phyloP scores from a whole-genome alignment of 2,113 vertebrate genomes.

The Polyodon spathula region DNA sequence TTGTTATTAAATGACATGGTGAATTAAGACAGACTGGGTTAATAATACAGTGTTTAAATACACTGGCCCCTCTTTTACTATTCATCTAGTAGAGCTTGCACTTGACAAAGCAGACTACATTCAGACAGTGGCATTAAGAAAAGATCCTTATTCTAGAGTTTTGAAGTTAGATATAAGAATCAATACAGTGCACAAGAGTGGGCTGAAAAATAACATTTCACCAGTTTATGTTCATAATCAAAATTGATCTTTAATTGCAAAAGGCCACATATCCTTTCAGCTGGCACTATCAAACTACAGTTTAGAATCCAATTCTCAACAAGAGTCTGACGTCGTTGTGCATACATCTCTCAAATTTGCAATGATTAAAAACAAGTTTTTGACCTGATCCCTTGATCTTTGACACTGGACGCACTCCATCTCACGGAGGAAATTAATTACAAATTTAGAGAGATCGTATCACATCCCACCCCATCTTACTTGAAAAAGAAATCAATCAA shows the following conservation, averaged over 20 bases:
- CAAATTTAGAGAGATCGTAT: constrained; percentile 72
- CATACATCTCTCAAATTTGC: constrained; percentile 66
- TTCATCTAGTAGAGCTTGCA: too few species aligned
- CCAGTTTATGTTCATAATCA: constrained; percentile 45
- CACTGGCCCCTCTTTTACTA: too few species aligned
- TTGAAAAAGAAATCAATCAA: constrained; percentile 59
- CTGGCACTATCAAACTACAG: constrained; percentile 49
- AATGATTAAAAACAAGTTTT: constrained; percentile 94
- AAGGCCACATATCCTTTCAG: constrained; percentile 30
- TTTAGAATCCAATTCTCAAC: constrained; percentile 50
- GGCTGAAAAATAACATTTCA: constrained; percentile 40
- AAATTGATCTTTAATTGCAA: constrained; percentile 62
- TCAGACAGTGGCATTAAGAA: constrained; percentile 19
- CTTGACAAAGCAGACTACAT: not conserved
- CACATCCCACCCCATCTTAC: constrained; percentile 49
- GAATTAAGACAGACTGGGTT: too few species aligned
- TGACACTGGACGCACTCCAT: constrained; percentile 80
- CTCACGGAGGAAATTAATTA: constrained; percentile 89
- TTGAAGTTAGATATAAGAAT: constrained; percentile 41
- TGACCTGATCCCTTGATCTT: constrained; percentile 87
- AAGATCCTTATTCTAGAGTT: constrained; percentile 40
- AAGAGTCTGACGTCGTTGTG: constrained; percentile 31
- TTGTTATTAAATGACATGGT: too few species aligned
- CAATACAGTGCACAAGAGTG: constrained; percentile 41
- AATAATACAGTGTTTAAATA: too few species aligned